Evolutionary conservation across 2,797 vertebrate species (phyloP), one percentile per base, ranked within the genome.

Genomic region (Coccyzus lansbergi): DNA sequence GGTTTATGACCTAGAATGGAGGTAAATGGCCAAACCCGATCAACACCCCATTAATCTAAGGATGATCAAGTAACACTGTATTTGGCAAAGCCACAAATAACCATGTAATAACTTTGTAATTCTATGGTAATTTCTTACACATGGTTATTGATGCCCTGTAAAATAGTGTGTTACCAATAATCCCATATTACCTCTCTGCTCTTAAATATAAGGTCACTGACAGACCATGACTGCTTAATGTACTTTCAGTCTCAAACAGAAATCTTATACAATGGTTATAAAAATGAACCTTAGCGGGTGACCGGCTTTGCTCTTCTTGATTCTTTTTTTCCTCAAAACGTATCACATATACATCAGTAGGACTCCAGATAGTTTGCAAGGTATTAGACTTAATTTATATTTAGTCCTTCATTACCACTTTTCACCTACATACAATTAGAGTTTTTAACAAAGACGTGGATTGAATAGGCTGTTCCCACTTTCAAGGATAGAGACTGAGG

Each of bases 51-150:
- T 97, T 95, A 97, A 95, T 95, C 91, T 94, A 82, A 88, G 87
- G 85, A 97, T 91, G 94, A 96, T 95, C 93, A 97, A 93, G 92
- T 95, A 96, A 95, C 94, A 86, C 58, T 88, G 74, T 67, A 86
- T 93, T 95, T 97, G 96, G 95, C 96, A 96, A 95, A 94, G 89
- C 90, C 93, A 93, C 96, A 95, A 96, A 96, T 95, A 95, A 67
- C 91, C 91, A 40, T 93, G 91, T 90, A 96, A 95, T 95, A 91
- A 80, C 95, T 77, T 84, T 84, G 89, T 95, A 95, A 96, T 95
- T 95, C 94, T 90, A 90, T 95, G 96, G 89, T 95, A 96, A 97
- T 95, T 95, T 95, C 87, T 97, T 94, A 82, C 96, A 96, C 93
- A 94, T 95, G 95, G 94, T 83, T 97, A 95, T 91, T 86, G 92